Percentiles rank a stretch among this genome's conserved stretches.
Conservation (phyloP, 2,797 vertebrate genomes). For the Coilia nasus region DNA sequence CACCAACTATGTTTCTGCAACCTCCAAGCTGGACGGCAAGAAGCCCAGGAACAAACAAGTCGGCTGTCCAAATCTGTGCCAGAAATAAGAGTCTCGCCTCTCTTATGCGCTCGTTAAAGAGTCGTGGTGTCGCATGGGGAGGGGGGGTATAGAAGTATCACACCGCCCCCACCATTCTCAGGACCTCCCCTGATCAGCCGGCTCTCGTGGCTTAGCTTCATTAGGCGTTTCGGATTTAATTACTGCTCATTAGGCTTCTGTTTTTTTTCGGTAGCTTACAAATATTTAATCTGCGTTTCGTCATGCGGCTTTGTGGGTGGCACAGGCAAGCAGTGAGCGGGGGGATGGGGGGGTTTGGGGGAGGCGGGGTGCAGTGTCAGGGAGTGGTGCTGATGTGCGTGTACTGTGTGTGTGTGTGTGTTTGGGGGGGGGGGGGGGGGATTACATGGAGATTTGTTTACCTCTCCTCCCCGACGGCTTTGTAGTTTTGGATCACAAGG, state of each 20-base stretch:
- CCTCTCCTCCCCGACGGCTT: slow-evolving; percentile 8
- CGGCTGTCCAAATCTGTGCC: slow-evolving; percentile 44
- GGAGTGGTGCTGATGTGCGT: neutral
- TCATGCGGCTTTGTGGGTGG: slow-evolving; percentile 41
- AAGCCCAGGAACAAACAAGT: slow-evolving; percentile 67
- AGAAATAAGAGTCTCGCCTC: slow-evolving; percentile 40
- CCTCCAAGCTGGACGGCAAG: slow-evolving; percentile 58
- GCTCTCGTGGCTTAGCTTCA: slow-evolving; percentile 63
- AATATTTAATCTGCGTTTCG: slow-evolving; percentile 68
- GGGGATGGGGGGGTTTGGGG: neutral
- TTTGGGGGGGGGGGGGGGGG: neutral
- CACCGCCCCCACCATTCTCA: slow-evolving; percentile 51
- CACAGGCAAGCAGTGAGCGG: neutral
- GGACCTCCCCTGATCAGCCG: slow-evolving; percentile 50
- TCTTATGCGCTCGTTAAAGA: no score
- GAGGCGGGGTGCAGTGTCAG: neutral
- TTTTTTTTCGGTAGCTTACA: slow-evolving; percentile 65
- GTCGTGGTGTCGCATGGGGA: neutral
- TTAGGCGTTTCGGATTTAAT: slow-evolving; percentile 76
- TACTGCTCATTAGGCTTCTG: slow-evolving; percentile 68
- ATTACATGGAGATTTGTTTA: slow-evolving; percentile 36
- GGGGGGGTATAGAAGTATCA: no score
- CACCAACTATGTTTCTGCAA: slow-evolving; percentile 63
- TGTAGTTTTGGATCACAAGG: slow-evolving; percentile 13
- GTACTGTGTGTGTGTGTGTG: neutral